Conservation (phyloP, 2,888 invertebrate species). For the Athalia rosae region DNA sequence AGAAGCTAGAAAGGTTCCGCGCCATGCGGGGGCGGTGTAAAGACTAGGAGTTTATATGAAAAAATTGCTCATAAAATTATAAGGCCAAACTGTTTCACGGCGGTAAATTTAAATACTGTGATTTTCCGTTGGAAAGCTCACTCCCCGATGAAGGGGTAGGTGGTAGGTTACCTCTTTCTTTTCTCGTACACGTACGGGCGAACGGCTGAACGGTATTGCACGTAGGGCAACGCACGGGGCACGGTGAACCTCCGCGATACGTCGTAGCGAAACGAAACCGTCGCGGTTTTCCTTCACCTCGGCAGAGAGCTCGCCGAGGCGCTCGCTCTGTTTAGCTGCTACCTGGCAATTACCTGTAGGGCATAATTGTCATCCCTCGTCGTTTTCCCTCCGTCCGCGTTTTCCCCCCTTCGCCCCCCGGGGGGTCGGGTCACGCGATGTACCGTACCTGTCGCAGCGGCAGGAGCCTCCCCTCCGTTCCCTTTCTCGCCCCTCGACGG, state of each 20-base stretch:
- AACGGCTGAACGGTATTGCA: not conserved
- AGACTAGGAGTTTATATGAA: not conserved
- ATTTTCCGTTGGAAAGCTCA: conserved; percentile 38
- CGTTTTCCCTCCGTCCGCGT: conserved; percentile 44
- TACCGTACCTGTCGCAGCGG: conserved; percentile 71
- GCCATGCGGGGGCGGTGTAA: not conserved
- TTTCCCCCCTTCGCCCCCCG: conserved; percentile 46
- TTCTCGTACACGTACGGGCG: not conserved
- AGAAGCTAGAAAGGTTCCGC: not conserved
- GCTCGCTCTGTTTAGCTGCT: conserved; percentile 68
- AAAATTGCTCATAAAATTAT: conserved; percentile 28
- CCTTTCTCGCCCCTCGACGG: not conserved
- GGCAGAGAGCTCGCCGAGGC: conserved; percentile 53
- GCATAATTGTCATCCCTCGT: conserved; percentile 72
- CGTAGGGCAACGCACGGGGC: not conserved
- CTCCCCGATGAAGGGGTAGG: conserved; percentile 39
- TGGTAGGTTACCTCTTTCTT: conserved; percentile 10
- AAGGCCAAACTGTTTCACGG: conserved; percentile 41
- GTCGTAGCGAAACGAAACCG: not conserved
- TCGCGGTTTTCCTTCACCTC: too few relatives aligned
- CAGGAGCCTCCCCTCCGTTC: conserved; percentile 69
- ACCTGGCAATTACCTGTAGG: conserved; percentile 71
- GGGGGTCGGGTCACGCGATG: conserved; percentile 71
- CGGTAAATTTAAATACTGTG: conserved; percentile 38
- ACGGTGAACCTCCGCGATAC: conserved; percentile 10